A percentile compares a stretch with the other conserved stretches of the same genome.
Evolutionary conservation across 2,797 vertebrate genomes (phyloP).

Genomic region (Leptoclinus maculatus): DNA sequence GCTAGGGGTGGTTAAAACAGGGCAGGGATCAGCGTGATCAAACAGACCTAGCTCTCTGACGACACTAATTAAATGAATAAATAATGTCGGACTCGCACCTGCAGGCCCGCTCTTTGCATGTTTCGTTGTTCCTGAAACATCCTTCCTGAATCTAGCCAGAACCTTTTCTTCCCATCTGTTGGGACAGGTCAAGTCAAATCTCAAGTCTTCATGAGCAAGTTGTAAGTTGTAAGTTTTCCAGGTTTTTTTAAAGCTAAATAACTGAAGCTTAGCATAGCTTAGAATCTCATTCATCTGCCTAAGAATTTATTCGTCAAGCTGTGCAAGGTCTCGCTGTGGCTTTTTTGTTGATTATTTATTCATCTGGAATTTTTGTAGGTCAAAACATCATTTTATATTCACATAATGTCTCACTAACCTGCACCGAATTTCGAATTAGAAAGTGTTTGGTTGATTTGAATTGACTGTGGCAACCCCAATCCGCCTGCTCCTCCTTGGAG

Average conservation of each 20-base stretch:
- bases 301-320: neutral
- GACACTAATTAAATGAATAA: conserved; percentile 25
- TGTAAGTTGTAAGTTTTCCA: neutral
- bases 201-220: neutral
- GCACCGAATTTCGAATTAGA: neutral
- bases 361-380: neutral
- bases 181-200: neutral
- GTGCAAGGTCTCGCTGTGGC: neutral
- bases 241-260: neutral
- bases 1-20: conserved; percentile 28
- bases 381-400: neutral
- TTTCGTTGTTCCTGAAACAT: conserved; percentile 3
- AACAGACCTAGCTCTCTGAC: conserved; percentile 16
- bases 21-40: conserved; percentile 35
- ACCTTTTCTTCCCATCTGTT: neutral
- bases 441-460: neutral
- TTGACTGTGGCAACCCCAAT: neutral
- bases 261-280: neutral
- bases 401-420: neutral
- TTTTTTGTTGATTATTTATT: neutral
- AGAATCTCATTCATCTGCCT: neutral
- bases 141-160: neutral
- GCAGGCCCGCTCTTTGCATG: neutral
- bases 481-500: neutral
- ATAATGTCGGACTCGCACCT: conserved; percentile 2